Evolutionary conservation across 2,797 vertebrate species (phyloP).

Genomic region (Apogon talboti): DNA sequence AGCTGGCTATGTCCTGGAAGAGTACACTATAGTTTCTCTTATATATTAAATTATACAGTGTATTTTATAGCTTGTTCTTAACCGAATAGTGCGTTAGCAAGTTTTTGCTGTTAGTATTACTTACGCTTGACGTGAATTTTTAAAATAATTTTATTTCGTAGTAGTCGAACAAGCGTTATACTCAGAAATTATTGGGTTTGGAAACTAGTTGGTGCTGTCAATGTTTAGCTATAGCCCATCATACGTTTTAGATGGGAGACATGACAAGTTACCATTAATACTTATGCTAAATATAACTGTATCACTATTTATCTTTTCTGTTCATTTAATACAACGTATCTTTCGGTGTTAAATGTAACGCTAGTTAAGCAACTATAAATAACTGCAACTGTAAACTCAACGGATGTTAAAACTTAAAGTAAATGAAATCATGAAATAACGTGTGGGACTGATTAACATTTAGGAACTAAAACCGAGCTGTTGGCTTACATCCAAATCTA

Average conservation of each 20-base stretch:
- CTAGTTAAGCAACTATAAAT: too few relatives aligned
- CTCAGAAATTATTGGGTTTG: not conserved
- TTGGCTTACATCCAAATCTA: too few relatives aligned
- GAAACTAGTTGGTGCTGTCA: conserved; percentile 45
- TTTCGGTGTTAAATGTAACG: too few relatives aligned
- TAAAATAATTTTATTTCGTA: not conserved
- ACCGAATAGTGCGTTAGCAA: fast-evolving
- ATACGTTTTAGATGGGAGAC: conserved; percentile 2
- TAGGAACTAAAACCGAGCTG: too few relatives aligned
- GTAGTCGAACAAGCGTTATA: not conserved
- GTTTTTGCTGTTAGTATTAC: fast-evolving
- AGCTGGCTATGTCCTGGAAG: conserved; percentile 59
- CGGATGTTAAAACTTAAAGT: too few relatives aligned
- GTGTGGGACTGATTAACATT: too few relatives aligned
- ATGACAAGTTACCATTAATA: not conserved
- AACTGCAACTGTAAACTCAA: too few relatives aligned
- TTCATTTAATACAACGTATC: too few relatives aligned
- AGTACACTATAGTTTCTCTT: conserved; percentile 17
- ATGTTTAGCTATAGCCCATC: conserved; percentile 62
- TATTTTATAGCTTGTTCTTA: too few relatives aligned
- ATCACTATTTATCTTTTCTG: not conserved
- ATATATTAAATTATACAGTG: conserved; percentile 8
- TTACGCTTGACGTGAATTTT: too few relatives aligned
- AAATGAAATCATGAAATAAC: too few relatives aligned
- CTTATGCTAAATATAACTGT: too few relatives aligned